Evolutionary conservation across 2,888 invertebrate genomes (phyloP), one percentile per base, ranked within the genome.

Genomic region (Nemotelus pantherinus): DNA sequence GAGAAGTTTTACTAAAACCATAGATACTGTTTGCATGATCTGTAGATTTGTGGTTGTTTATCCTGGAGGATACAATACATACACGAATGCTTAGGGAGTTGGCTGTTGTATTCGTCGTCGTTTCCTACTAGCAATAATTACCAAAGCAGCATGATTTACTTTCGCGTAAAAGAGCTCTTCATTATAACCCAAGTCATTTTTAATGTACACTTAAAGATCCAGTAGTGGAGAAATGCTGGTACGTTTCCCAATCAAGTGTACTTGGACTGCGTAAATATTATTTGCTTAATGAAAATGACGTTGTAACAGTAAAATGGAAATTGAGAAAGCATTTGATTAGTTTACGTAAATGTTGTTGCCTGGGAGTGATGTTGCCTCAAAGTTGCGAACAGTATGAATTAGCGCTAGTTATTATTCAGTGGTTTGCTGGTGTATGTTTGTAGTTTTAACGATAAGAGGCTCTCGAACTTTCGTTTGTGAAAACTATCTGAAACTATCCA

Each of bases 91-190:
- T 7, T 5, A 5, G 3, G 39, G 63, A 25, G 41, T 63, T n/a
- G 5, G 41, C 63, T 58, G 25, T 25, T 25, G 25, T 25, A 25
- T 25, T 25, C 25, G 25, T 25, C 25, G 43, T 43, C 6, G 63
- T 4, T 41, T 63, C 39, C 63, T 63, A 4, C 25, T 9, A 63
- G 63, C 43, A 25, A 25, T 25, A 25, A 25, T 25, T 25, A 25
- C 25, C 25, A 53, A 55, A 53, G 7, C 41, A 55, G 43, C n/a
- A 55, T 70, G 70, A 70, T 53, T 70, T 55, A 70, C 55, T 70
- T 74, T 74, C 63, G 60, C 50, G 60, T 60, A 74, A 47, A 74
- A 74, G 74, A 48, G 50, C 60, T 74, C 74, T 74, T 60, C 74
- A 74, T 74, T 74, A 74, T 60, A 48, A 25, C 74, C 43, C 60